phyloP scores from a whole-genome alignment of 2,797 vertebrate genomes.

The Characodon lateralis region DNA sequence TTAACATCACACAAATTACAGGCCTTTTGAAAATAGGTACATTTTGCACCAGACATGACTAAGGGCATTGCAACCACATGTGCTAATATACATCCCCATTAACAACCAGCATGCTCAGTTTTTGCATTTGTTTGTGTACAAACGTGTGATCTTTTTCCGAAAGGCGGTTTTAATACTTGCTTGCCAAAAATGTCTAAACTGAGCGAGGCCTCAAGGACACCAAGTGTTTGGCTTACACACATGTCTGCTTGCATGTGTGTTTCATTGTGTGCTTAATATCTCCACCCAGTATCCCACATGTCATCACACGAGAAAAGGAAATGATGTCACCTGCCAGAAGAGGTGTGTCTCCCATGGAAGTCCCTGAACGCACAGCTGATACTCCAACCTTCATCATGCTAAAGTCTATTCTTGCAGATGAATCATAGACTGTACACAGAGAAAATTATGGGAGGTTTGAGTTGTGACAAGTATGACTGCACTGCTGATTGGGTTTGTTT shows the following conservation, averaged over 20 bases:
- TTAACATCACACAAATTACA: conserved; percentile 35
- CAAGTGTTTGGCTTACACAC: conserved; percentile 43
- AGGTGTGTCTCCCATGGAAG: conserved; percentile 64
- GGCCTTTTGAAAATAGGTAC: conserved; percentile 20
- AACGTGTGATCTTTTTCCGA: conserved; percentile 12
- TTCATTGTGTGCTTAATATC: conserved; percentile 30
- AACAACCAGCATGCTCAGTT: conserved; percentile 26
- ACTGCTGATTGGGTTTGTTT: neutral
- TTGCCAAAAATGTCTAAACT: conserved; percentile 47
- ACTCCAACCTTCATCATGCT: conserved; percentile 36
- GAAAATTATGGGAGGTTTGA: neutral
- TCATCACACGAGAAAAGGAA: conserved; percentile 75
- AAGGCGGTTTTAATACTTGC: conserved; percentile 22
- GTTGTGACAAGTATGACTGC: neutral
- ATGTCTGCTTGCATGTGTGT: conserved; percentile 27
- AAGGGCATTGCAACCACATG: conserved; percentile 31
- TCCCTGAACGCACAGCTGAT: conserved; percentile 55
- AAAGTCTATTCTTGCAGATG: conserved; percentile 50
- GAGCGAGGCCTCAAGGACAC: conserved; percentile 46
- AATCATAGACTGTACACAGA: conserved; percentile 28
- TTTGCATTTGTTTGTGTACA: conserved; percentile 30
- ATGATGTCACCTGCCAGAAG: conserved; percentile 48
- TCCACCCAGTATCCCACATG: conserved; percentile 69
- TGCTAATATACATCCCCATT: conserved; percentile 37
- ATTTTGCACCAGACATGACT: conserved; percentile 15